Conservation (phyloP, 2,888 invertebrate species). For the Dryococelus australis region DNA sequence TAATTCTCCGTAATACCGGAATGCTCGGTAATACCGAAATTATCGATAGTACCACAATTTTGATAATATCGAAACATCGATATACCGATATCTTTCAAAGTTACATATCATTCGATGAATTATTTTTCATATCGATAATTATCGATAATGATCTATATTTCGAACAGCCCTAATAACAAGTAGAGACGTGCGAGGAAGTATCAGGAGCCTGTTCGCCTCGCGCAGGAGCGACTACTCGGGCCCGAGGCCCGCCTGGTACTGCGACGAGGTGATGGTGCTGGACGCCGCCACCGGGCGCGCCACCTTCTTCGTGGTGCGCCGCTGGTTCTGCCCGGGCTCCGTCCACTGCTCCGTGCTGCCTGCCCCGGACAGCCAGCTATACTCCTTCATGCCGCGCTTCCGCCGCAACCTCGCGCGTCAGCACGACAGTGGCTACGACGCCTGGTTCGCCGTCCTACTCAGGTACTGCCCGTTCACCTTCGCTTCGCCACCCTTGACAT, state of each 20-base stretch:
- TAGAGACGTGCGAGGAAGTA: too few species aligned
- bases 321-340: constrained; percentile 29
- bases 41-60: too few species aligned
- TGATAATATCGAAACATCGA: too few species aligned
- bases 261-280: constrained; percentile 16
- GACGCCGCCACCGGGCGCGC: not conserved
- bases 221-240: constrained; percentile 23
- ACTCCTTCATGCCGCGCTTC: not conserved
- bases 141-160: too few species aligned
- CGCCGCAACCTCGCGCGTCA: not conserved
- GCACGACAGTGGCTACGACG: constrained; percentile 22
- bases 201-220: too few species aligned
- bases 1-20: too few species aligned
- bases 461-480: not conserved
- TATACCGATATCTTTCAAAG: too few species aligned
- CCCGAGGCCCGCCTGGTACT: constrained; percentile 30
- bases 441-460: constrained; percentile 29
- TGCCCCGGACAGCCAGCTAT: not conserved
- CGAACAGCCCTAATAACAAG: too few species aligned
- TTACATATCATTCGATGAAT: too few species aligned
- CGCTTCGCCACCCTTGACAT: too few species aligned
- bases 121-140: too few species aligned
- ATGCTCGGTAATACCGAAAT: too few species aligned
- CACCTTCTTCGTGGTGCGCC: constrained; percentile 28
- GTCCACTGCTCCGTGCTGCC: constrained; percentile 17